Conservation (phyloP, 2,888 invertebrate species). For the Griposia aprilina region DNA sequence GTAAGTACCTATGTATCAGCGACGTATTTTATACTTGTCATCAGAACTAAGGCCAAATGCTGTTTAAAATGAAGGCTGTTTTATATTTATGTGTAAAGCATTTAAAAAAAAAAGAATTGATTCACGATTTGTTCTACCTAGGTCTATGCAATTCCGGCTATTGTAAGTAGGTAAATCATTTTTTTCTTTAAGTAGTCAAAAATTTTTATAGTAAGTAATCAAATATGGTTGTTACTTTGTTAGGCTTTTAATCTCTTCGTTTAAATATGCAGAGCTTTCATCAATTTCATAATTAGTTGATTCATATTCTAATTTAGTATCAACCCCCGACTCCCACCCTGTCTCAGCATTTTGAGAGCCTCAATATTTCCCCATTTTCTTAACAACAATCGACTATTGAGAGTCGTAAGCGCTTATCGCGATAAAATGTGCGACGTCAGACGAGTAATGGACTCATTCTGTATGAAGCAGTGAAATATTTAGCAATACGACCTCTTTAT, state of each 20-base stretch:
- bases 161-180: too few species aligned
- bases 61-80: neutral
- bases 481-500: conserved; percentile 59
- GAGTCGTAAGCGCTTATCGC: conserved; percentile 72
- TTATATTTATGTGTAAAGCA: too few species aligned
- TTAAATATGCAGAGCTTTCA: neutral
- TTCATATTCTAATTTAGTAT: conserved; percentile 20
- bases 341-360: conserved; percentile 58
- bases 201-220: too few species aligned
- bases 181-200: neutral
- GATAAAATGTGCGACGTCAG: conserved; percentile 76
- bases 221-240: too few species aligned
- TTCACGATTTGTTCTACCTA: too few species aligned
- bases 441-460: conserved; percentile 69
- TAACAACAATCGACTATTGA: conserved; percentile 71
- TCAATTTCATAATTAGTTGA: neutral
- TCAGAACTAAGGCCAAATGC: neutral
- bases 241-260: neutral
- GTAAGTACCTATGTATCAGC: too few species aligned
- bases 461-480: conserved; percentile 65
- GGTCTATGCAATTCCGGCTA: too few species aligned
- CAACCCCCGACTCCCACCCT: conserved; percentile 53
- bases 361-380: conserved; percentile 71
- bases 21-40: too few species aligned
- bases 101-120: too few species aligned